A percentile compares a stretch with the other conserved stretches of the same genome.
phyloP scores from a whole-genome alignment of 2,888 invertebrate species.

The Clitarchus hookeri region DNA sequence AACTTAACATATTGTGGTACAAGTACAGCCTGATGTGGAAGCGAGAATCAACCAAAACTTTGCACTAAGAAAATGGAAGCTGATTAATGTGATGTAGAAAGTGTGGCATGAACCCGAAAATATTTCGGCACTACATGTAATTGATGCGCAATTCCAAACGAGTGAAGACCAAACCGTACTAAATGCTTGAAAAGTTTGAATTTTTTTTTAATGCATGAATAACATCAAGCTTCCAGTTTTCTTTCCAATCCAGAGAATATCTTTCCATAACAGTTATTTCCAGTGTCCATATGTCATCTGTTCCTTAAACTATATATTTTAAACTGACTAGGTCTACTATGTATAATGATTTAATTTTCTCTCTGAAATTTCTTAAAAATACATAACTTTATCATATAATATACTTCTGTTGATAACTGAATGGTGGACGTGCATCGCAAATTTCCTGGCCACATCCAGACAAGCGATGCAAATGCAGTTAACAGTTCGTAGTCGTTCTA shows the following conservation, averaged over 20 bases:
- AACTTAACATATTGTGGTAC: slow-evolving; percentile 14
- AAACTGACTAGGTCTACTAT: slow-evolving; percentile 23
- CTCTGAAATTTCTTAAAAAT: slow-evolving; percentile 23
- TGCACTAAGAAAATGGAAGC: slow-evolving; percentile 21
- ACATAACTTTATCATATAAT: slow-evolving; percentile 22
- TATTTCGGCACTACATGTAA: not conserved
- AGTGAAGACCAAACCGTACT: slow-evolving; percentile 3
- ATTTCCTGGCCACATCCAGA: not conserved
- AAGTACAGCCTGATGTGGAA: slow-evolving; percentile 18
- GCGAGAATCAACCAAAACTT: slow-evolving; percentile 16
- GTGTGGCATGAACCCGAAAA: slow-evolving; percentile 11
- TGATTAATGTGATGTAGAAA: slow-evolving; percentile 15
- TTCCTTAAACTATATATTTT: slow-evolving; percentile 11
- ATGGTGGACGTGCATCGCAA: not conserved
- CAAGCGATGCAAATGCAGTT: not conserved
- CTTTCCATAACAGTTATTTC: not conserved
- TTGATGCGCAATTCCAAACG: not conserved
- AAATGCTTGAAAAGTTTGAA: not conserved
- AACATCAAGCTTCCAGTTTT: slow-evolving; percentile 21
- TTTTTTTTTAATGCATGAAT: not conserved
- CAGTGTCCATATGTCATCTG: not conserved
- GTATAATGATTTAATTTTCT: slow-evolving; percentile 23
- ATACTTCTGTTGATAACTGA: not conserved
- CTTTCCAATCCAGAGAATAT: not conserved
- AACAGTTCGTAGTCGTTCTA: not conserved